Conservation (phyloP, 1,140 invertebrate species). For the Drosophila lacteicornis region DNA sequence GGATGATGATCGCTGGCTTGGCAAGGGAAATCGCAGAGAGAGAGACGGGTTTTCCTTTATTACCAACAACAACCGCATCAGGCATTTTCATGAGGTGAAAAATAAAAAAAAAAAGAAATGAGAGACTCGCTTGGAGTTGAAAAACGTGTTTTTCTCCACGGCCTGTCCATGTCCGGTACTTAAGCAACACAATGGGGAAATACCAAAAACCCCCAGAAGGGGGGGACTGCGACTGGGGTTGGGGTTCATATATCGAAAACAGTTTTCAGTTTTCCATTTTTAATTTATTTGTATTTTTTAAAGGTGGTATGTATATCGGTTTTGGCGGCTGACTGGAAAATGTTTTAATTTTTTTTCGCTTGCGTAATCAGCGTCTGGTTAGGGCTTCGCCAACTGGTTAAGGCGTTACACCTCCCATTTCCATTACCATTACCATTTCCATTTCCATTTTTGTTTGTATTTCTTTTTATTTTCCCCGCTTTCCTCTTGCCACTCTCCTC, state of each 20-base stretch:
- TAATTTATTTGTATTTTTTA: constrained; percentile 3
- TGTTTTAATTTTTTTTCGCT: constrained; percentile 29
- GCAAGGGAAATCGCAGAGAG: constrained; percentile 34
- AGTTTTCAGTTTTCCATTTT: constrained; percentile 18
- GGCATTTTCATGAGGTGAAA: constrained; percentile 43
- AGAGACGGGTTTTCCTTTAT: constrained; percentile 36
- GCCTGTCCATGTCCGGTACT: constrained; percentile 53
- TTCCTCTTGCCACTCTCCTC: not conserved
- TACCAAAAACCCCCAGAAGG: constrained; percentile 8
- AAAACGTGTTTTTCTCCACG: constrained; percentile 48
- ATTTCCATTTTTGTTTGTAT: constrained; percentile 9
- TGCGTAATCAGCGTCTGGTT: constrained; percentile 35
- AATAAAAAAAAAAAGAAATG: constrained; percentile 20
- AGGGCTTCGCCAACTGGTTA: constrained; percentile 26
- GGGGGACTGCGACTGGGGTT: not conserved
- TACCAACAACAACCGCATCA: constrained; percentile 8
- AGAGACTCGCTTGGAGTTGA: constrained; percentile 23
- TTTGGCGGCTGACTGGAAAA: constrained; percentile 24
- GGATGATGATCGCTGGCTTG: constrained; percentile 18
- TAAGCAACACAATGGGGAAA: constrained; percentile 46
- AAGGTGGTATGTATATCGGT: not conserved
- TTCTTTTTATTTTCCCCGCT: not conserved
- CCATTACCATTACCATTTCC: not conserved
- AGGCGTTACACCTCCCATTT: constrained; percentile 37
- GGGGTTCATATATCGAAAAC: constrained; percentile 25